These are phyloP conservation scores for Spodoptera frugiperda DNA, from an alignment of 1,140 invertebrate species.

Conservation along the genomic window DNA sequence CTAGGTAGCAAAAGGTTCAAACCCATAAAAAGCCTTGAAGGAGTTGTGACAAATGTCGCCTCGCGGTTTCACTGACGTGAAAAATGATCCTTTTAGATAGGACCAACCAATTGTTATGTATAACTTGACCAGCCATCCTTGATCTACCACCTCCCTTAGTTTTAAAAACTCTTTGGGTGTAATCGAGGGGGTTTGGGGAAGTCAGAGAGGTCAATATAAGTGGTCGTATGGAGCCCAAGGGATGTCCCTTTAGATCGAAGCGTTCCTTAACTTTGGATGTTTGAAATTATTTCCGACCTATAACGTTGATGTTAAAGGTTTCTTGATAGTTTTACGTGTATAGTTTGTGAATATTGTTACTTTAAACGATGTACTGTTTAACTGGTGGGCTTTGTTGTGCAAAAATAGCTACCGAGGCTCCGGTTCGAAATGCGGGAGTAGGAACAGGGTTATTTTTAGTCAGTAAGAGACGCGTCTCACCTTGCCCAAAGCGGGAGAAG, in stretches of 20 bases:
- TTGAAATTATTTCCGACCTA: conserved; percentile 63
- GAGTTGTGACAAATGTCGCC: conserved; percentile 75
- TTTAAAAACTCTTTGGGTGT: neutral
- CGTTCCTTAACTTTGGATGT: conserved; percentile 55
- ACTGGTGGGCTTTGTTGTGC: neutral
- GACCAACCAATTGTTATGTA: conserved; percentile 71
- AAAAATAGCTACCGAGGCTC: too few relatives aligned
- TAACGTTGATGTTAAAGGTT: conserved; percentile 41
- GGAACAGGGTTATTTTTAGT: too few relatives aligned
- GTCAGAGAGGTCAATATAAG: conserved; percentile 38
- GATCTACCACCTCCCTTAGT: conserved; percentile 41
- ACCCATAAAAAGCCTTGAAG: conserved; percentile 71
- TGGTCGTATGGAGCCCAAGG: conserved; percentile 50
- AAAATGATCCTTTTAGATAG: conserved; percentile 78
- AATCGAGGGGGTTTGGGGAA: neutral
- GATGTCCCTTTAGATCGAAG: conserved; percentile 57
- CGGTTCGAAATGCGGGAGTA: too few relatives aligned
- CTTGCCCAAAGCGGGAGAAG: too few relatives aligned
- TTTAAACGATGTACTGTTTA: neutral
- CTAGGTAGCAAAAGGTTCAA: conserved; percentile 56
- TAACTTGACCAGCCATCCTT: conserved; percentile 51
- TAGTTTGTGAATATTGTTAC: conserved; percentile 5
- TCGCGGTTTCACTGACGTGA: conserved; percentile 71
- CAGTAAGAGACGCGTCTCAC: too few relatives aligned
- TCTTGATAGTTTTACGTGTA: neutral